Conservation (phyloP, 2,797 vertebrate genomes). For the Lacerta viridis region DNA sequence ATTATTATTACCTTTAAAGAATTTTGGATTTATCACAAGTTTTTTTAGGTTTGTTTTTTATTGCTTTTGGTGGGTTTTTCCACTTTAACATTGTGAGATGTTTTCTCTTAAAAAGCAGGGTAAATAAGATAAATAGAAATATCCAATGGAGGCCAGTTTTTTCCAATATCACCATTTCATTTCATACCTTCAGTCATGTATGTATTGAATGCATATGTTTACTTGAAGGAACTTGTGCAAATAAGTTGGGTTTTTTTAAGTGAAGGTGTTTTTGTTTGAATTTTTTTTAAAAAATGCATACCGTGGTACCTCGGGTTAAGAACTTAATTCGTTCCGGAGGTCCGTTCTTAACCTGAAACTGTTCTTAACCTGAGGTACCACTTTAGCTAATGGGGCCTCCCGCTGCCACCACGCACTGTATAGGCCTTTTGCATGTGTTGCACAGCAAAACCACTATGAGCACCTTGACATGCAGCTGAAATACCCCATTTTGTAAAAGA, state of each 20-base stretch:
- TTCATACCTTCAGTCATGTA: background rate
- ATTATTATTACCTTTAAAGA: background rate
- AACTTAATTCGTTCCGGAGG: no score
- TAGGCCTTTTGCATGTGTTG: background rate
- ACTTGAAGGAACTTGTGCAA: background rate
- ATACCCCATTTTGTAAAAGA: background rate
- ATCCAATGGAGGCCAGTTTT: background rate
- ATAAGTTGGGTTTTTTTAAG: background rate
- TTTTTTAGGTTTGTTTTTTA: no score
- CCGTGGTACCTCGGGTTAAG: background rate
- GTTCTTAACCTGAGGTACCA: no score
- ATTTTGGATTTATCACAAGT: background rate
- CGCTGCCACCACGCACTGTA: background rate
- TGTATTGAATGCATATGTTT: background rate
- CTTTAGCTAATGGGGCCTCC: no score
- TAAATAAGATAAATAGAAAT: background rate
- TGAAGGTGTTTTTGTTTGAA: background rate
- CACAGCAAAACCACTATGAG: background rate
- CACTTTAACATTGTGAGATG: background rate
- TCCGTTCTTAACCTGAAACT: no score
- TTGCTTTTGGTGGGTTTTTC: no score
- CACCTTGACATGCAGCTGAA: background rate
- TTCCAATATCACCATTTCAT: background rate
- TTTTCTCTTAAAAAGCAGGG: background rate
- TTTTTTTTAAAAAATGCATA: background rate